Base-by-base conservation (phyloP, 2,113 vertebrate species). In the Hippocampus barbouri region DNA sequence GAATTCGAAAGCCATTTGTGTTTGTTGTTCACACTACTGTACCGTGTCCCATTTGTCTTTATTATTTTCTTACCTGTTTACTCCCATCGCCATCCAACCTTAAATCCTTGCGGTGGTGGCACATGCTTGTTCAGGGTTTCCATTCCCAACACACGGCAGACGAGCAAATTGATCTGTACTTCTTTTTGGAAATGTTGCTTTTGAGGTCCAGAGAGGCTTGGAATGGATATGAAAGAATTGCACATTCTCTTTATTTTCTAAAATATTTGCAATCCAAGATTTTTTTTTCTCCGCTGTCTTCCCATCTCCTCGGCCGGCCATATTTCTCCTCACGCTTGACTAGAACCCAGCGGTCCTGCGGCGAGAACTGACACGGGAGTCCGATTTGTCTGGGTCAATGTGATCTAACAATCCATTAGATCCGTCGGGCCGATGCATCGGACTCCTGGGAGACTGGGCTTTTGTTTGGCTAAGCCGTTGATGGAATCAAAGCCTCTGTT, bases 401-500 rank as follows among this genome's bases (percentile, higher is more conserved):
- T 84, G 83, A 90, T 89, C 73, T 80, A 75, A 43, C 70, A 54
- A 90, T 85, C 85, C 85, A 86, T 89, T 87, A 89, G 78, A 85
- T 80, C 76, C 83, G 75, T 86, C 87, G 83, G 71, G 75, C 66
- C 30, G 73, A 79, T 72, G 73, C 79, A 54, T 70, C 64, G 73
- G 74, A 78, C 77, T 90, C 86, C 88, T 74, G 71, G 30, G 89
- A 86, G 87, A 89, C 75, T 25, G 47, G 43, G 66, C 70, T 77
- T 87, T 86, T 90, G 90, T 91, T 91, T 90, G 83, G 84, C 75
- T 81, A 86, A 82, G 86, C 84, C 61, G 81, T 89, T 85, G 90
- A 91, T 83, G 83, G 89, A 92, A 87, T 82, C 70, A 62, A 90
- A 90, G 84, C 80, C 83, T 87, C 86, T 91, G 90, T 92, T 78